A percentile compares a stretch with the other conserved stretches of the same genome.
Conservation (phyloP, 2,888 invertebrate species). For the Brassicogethes aeneus region DNA sequence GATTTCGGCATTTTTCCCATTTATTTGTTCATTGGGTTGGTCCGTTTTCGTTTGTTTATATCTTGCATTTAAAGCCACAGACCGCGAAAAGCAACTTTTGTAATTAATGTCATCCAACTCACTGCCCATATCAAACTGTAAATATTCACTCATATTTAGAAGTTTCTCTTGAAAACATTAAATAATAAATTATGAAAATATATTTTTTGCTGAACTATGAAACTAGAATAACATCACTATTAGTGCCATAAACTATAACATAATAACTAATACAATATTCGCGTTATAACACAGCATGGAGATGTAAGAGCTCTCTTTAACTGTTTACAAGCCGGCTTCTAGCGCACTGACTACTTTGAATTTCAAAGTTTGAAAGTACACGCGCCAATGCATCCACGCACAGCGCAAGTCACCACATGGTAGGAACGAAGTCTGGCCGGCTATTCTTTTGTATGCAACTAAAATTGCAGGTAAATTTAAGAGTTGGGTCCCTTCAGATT, state of each 20-base stretch:
- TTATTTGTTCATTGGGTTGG: background rate
- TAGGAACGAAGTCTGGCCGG: too few species aligned
- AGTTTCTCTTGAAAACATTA: too few species aligned
- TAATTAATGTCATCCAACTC: conserved; percentile 31
- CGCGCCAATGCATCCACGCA: conserved; percentile 19
- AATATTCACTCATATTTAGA: conserved; percentile 23
- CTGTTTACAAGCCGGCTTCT: conserved; percentile 8
- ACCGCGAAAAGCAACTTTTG: conserved; percentile 38
- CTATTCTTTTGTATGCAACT: too few species aligned
- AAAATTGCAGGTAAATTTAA: too few species aligned
- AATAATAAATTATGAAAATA: too few species aligned
- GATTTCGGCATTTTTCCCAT: too few species aligned
- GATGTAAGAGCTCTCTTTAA: background rate
- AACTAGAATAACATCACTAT: too few species aligned
- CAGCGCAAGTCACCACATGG: conserved; percentile 19
- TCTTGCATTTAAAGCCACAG: conserved; percentile 36
- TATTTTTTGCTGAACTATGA: too few species aligned
- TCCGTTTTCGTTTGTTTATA: conserved; percentile 21
- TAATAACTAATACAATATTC: too few species aligned
- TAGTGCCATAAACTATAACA: too few species aligned
- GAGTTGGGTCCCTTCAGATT: too few species aligned
- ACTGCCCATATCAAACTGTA: conserved; percentile 25
- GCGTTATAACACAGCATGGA: background rate
- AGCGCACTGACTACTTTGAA: conserved; percentile 14
- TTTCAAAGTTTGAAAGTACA: conserved; percentile 22